Evolutionary conservation across 2,888 invertebrate species (phyloP), one percentile per base, ranked within the genome.

Genomic region (Sicus ferrugineus): DNA sequence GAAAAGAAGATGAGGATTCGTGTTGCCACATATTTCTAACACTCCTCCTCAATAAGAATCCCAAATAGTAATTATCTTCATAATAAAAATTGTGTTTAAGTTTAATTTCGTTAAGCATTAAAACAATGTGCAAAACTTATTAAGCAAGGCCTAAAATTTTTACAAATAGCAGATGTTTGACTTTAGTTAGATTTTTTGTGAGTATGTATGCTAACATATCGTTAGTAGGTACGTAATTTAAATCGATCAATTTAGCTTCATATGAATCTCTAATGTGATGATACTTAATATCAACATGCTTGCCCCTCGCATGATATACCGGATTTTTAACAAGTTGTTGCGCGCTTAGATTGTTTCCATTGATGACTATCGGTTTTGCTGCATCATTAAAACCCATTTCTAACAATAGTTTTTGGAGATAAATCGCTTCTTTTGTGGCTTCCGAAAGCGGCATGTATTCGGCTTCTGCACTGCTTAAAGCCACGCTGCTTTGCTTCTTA

Each of bases 401-500:
- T 16, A 19, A 3, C n/a, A 46, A 9, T 6, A 46, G 14, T 46
- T 46, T 46, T 46, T 19, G 14, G 14, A 46, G 19, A 46, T 5
- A 46, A 3, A 46, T 19, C 3, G 46, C 46, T 9, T 50, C 50
- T n/a, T 50, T 50, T 6, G 50, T 5, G 9, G 50, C 50, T 6
- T n/a, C n/a, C 19, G 19, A n/a, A n/a, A 23, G 50, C n/a, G 50
- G 21, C 50, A 50, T 50, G 21, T 50, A 50, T 34, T 5, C 34
- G 34, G 34, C 34, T 34, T 34, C 34, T 34, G 59, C 3, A 19
- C 34, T 34, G 4, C 30, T 63, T 28, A 63, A 14, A 2, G 63
- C 63, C 16, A 48, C 59, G 14, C 23, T 61, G 34, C 5, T 2
- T 9, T 61, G 59, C 19, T 61, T 61, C 19, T 61, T 61, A 5